Evolutionary conservation across 2,797 vertebrate genomes (phyloP).

Genomic region (Halcyon leucocephala): DNA sequence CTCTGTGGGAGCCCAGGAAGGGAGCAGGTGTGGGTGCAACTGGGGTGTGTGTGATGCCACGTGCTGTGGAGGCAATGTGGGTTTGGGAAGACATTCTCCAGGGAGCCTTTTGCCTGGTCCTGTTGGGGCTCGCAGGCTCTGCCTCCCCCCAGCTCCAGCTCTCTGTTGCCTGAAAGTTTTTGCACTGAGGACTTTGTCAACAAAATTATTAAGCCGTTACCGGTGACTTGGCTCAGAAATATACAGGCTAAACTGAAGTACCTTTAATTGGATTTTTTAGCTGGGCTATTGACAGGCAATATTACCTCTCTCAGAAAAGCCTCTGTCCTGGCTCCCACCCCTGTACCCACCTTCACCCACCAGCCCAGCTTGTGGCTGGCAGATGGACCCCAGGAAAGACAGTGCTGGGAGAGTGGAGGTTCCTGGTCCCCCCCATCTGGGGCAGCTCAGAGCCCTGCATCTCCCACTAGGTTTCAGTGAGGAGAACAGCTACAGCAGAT

Average conservation of each 20-base stretch:
- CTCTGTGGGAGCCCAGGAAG: not conserved
- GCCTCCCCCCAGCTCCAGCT: not conserved
- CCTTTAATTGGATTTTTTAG: not conserved
- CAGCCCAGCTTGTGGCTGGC: not conserved
- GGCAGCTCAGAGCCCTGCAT: not conserved
- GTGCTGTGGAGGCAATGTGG: not conserved
- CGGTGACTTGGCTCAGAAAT: not conserved
- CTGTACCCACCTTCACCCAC: not conserved
- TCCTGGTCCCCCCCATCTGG: not conserved
- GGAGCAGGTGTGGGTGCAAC: accelerated
- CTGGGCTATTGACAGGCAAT: not conserved
- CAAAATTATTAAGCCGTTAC: not conserved
- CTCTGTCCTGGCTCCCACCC: not conserved
- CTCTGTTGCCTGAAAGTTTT: not conserved
- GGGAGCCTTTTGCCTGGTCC: accelerated
- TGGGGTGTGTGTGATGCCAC: accelerated
- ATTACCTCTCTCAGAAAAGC: not conserved
- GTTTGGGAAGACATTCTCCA: not conserved
- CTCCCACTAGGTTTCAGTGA: not conserved
- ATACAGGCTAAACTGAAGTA: not conserved
- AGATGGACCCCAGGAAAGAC: not conserved
- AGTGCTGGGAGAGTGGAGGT: not conserved
- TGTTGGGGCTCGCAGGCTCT: accelerated
- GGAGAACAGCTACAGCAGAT: not conserved
- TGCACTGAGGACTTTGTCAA: not conserved